Evolutionary conservation across 2,113 vertebrate genomes (phyloP).

Genomic region (Eclectus roratus): DNA sequence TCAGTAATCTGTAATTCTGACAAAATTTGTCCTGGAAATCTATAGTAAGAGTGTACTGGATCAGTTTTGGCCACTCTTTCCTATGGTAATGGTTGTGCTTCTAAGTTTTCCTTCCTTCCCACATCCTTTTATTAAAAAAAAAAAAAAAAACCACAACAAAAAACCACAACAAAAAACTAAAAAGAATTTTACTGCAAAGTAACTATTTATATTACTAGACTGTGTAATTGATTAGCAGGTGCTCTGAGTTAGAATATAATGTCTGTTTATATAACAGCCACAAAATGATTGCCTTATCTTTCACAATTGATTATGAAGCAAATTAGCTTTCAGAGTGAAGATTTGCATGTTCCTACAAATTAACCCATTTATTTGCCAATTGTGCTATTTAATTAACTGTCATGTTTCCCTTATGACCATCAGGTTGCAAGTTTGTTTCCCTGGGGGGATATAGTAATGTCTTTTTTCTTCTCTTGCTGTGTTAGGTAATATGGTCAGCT

Average conservation of each 20-base stretch:
- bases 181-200: neutral
- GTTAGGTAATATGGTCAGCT: neutral
- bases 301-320: neutral
- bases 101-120: neutral
- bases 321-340: neutral
- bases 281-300: neutral
- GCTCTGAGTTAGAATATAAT: neutral
- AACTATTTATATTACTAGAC: neutral
- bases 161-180: neutral
- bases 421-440: neutral
- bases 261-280: neutral
- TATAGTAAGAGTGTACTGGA: fast-evolving
- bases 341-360: neutral
- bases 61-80: neutral
- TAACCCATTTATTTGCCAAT: neutral
- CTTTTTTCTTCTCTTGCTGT: neutral
- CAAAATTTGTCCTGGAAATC: neutral
- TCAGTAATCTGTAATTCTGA: neutral
- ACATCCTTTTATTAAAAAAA: neutral
- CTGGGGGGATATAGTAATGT: neutral
- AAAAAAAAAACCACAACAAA: too few relatives aligned
- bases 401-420: neutral
- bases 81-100: neutral
- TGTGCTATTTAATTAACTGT: neutral
- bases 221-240: neutral